Conservation (phyloP, 2,888 invertebrate species). For the Erebia epiphron region DNA sequence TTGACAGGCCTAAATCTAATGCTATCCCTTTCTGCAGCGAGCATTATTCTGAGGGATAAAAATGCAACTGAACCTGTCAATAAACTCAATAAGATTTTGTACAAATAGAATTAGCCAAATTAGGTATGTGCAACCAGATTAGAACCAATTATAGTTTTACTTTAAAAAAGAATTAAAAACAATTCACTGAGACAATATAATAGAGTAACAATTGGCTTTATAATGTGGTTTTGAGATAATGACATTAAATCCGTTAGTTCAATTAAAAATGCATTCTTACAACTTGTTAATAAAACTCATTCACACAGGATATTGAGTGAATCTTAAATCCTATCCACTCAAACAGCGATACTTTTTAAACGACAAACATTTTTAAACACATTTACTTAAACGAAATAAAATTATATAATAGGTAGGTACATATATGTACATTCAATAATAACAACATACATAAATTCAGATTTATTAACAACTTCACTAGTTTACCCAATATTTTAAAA, state of each 20-base stretch:
- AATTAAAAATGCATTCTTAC: not conserved
- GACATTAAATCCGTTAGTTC: not conserved
- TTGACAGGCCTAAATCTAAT: too few species aligned
- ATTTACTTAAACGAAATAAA: slow-evolving; percentile 24
- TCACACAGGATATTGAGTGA: not conserved
- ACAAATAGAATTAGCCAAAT: too few species aligned
- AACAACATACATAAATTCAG: slow-evolving; percentile 23
- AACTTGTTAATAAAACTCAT: not conserved
- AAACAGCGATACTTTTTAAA: not conserved
- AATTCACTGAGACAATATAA: too few species aligned
- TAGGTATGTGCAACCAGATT: too few species aligned
- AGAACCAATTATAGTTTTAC: too few species aligned
- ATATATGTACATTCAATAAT: not conserved
- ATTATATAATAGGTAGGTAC: slow-evolving; percentile 12
- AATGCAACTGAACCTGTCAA: too few species aligned
- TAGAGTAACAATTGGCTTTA: not conserved
- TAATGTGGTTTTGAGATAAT: not conserved
- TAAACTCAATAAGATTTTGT: too few species aligned
- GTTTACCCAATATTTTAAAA: not conserved
- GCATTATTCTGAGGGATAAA: too few species aligned
- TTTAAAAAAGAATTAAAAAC: too few species aligned
- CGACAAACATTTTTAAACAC: slow-evolving; percentile 6
- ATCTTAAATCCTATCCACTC: slow-evolving; percentile 1
- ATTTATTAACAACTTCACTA: slow-evolving; percentile 20
- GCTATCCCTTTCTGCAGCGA: too few species aligned